Evolutionary conservation across 2,797 vertebrate species (phyloP).

Genomic region (Phylloscopus collybita): DNA sequence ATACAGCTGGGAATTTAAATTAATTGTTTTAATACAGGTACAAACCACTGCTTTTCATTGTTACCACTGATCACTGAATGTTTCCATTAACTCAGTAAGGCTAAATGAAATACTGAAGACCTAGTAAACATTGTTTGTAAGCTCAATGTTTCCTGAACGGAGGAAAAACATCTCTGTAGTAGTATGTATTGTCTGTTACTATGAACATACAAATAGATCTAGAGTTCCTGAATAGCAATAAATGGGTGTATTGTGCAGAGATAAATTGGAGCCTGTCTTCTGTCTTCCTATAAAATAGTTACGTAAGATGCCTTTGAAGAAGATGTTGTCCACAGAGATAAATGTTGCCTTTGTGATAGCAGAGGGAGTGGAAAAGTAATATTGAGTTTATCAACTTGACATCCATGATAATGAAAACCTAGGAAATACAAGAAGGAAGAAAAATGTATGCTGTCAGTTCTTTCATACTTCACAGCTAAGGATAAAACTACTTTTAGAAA

Average conservation of each 20-base stretch:
- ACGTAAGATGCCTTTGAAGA: background rate
- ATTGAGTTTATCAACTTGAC: background rate
- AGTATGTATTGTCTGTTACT: background rate
- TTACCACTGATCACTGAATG: background rate
- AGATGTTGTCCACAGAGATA: background rate
- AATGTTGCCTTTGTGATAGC: background rate
- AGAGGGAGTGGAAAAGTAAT: background rate
- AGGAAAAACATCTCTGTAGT: background rate
- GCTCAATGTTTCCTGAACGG: background rate
- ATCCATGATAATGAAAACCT: background rate
- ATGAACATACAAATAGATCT: background rate
- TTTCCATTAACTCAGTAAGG: background rate
- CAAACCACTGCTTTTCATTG: background rate
- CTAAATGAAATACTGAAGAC: background rate
- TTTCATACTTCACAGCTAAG: background rate
- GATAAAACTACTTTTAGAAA: background rate
- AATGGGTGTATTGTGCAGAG: background rate
- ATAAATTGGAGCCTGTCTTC: background rate
- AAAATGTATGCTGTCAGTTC: background rate
- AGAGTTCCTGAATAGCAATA: background rate
- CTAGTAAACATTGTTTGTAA: background rate
- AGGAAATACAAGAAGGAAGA: background rate
- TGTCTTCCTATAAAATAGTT: background rate
- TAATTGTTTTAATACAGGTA: background rate
- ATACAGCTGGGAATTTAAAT: background rate